Percentiles rank a stretch among this genome's conserved stretches.
Evolutionary conservation across 2,113 vertebrate species (phyloP).

Genomic region (Columba janthina): DNA sequence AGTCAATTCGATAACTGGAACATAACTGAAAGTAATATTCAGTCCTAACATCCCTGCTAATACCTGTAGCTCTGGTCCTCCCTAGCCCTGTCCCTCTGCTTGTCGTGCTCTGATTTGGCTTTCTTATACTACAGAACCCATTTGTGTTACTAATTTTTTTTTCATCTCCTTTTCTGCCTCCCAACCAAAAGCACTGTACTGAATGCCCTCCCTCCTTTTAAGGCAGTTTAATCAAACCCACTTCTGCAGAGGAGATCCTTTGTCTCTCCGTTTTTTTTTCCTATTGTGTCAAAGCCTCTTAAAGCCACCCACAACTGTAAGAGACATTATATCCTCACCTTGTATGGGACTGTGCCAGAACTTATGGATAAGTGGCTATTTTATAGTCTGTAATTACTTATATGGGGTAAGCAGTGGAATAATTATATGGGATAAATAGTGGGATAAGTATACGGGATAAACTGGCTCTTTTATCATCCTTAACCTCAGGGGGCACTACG

Average conservation of each 20-base stretch:
- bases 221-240: not conserved
- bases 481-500: not conserved
- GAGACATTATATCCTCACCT: not conserved
- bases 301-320: not conserved
- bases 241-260: not conserved
- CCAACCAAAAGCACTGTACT: not conserved
- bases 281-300: not conserved
- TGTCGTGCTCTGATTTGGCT: not conserved
- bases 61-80: not conserved
- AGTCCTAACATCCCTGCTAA: not conserved
- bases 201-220: not conserved
- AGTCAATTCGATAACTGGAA: not conserved
- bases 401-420: not conserved
- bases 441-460: not conserved
- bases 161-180: not conserved
- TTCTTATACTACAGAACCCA: not conserved
- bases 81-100: not conserved
- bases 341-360: not conserved
- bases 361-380: not conserved
- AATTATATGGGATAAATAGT: not conserved
- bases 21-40: not conserved
- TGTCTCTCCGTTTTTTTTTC: not conserved
- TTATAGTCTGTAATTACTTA: not conserved
- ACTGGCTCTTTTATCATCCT: not conserved
- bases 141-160: not conserved